Evolutionary conservation across 1,140 invertebrate genomes (phyloP).

Genomic region (Asobara japonica): DNA sequence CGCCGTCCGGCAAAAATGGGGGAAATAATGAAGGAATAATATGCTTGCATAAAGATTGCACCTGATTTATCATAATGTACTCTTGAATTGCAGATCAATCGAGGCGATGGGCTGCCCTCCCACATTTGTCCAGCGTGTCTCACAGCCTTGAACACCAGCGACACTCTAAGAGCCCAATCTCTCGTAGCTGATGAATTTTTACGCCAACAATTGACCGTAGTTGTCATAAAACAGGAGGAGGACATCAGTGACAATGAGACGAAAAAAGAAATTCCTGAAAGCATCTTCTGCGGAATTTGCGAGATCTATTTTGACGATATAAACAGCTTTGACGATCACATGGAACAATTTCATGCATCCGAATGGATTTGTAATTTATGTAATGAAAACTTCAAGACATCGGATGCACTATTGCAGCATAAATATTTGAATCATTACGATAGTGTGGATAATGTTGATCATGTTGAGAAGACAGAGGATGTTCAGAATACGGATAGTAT

Average conservation of each 20-base stretch:
- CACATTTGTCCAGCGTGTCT: constrained; percentile 49
- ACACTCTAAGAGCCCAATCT: constrained; percentile 44
- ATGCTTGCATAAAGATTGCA: background rate
- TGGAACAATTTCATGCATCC: constrained; percentile 39
- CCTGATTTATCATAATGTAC: background rate
- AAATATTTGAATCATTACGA: constrained; percentile 10
- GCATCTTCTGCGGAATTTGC: constrained; percentile 45
- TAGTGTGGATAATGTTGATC: background rate
- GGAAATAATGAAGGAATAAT: too few species aligned
- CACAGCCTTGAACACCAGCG: constrained; percentile 48
- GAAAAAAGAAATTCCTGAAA: constrained; percentile 22
- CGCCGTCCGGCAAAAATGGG: too few species aligned
- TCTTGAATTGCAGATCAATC: constrained; percentile 39
- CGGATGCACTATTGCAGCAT: background rate
- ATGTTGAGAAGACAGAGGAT: too few species aligned
- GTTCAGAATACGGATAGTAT: too few species aligned
- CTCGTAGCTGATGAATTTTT: constrained; percentile 43
- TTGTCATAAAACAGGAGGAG: background rate
- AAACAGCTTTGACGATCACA: constrained; percentile 42
- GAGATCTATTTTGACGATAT: constrained; percentile 40
- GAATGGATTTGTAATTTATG: constrained; percentile 39
- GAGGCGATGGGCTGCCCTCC: constrained; percentile 45
- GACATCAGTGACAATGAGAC: constrained; percentile 32
- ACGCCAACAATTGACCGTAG: constrained; percentile 27
- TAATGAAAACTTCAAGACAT: constrained; percentile 29